These are phyloP conservation scores for Lingula anatina DNA, from an alignment of 2,888 invertebrate species.

Conservation along the genomic window DNA sequence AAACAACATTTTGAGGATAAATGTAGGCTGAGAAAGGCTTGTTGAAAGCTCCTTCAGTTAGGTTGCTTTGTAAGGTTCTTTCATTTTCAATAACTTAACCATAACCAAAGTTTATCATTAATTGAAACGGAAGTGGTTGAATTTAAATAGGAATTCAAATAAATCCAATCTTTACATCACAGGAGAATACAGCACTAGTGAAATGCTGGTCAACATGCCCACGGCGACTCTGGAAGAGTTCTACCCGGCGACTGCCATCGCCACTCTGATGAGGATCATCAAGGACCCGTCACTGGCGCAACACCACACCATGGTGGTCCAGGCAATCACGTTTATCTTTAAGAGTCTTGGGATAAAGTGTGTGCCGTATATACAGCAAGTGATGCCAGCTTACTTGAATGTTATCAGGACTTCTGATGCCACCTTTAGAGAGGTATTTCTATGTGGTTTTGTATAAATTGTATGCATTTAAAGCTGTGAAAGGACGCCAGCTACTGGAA, in stretches of 20 bases:
- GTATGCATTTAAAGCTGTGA: too few species aligned
- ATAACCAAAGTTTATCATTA: too few species aligned
- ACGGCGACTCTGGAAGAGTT: slow-evolving; percentile 80
- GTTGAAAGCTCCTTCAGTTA: too few species aligned
- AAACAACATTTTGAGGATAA: too few species aligned
- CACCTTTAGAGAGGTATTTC: slow-evolving; percentile 76
- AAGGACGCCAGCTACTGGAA: too few species aligned
- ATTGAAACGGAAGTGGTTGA: too few species aligned
- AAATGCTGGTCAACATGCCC: slow-evolving; percentile 92
- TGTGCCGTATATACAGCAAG: slow-evolving; percentile 49
- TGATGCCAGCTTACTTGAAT: slow-evolving; percentile 62
- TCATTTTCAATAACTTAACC: too few species aligned
- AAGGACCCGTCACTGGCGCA: slow-evolving; percentile 86
- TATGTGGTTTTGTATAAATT: too few species aligned
- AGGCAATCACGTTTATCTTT: slow-evolving; percentile 95
- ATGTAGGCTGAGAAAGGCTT: too few species aligned
- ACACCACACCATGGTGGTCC: slow-evolving; percentile 90
- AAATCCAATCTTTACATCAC: too few species aligned
- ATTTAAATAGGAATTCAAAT: too few species aligned
- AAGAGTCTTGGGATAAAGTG: slow-evolving; percentile 79
- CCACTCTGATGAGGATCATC: slow-evolving; percentile 91
- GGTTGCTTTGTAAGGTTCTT: too few species aligned
- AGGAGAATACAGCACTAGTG: slow-evolving; percentile 53
- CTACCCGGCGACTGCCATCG: slow-evolving; percentile 95
- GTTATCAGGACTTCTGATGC: slow-evolving; percentile 88